A percentile compares a stretch with the other conserved stretches of the same genome.
These are phyloP conservation scores for Oedothorax gibbosus DNA, from an alignment of 1,140 invertebrate genomes.

Conservation along the genomic window DNA sequence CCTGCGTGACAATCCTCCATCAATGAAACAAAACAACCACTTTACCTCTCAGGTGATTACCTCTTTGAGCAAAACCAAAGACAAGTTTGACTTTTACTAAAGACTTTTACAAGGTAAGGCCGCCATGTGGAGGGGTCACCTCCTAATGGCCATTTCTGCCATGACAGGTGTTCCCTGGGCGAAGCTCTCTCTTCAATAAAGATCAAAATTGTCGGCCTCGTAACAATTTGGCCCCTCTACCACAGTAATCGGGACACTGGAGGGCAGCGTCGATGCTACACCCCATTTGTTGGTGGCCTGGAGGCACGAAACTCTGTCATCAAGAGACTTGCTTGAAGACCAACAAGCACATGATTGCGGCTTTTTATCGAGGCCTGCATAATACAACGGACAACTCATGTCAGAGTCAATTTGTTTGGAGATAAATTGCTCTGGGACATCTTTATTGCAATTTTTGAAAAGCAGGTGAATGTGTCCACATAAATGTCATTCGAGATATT, in stretches of 20 bases:
- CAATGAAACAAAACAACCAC: too few relatives aligned
- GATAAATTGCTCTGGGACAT: neutral
- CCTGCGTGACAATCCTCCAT: too few relatives aligned
- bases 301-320: conserved; percentile 14
- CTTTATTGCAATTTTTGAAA: neutral
- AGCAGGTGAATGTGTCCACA: neutral
- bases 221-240: conserved; percentile 5
- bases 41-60: too few relatives aligned
- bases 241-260: conserved; percentile 17
- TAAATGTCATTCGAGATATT: too few relatives aligned
- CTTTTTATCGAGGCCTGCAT: neutral
- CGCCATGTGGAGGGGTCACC: too few relatives aligned
- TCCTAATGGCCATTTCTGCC: too few relatives aligned
- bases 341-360: neutral
- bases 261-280: neutral
- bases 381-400: neutral
- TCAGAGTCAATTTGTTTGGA: conserved; percentile 13
- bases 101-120: too few relatives aligned
- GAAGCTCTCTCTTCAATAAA: conserved; percentile 7
- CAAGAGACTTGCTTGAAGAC: neutral
- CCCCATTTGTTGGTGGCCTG: neutral
- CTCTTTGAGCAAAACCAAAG: too few relatives aligned
- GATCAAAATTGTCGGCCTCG: neutral
- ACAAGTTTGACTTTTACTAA: too few relatives aligned
- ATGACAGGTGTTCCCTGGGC: conserved; percentile 12